Evolutionary conservation across 2,113 vertebrate species (phyloP).

Genomic region (Dolichallabes microphthalmus): DNA sequence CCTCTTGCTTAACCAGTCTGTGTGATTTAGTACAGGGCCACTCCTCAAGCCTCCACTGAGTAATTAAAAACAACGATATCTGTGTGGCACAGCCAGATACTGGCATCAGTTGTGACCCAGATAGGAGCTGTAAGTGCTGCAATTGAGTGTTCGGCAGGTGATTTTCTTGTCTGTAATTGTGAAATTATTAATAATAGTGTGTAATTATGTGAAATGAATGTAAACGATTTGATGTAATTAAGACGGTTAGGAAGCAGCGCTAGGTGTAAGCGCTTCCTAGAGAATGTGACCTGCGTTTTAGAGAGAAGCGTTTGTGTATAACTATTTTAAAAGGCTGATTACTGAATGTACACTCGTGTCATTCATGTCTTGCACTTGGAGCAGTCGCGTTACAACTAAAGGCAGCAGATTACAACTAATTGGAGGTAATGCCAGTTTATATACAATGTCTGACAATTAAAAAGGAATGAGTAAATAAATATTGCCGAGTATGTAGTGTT

Average conservation of each 20-base stretch:
- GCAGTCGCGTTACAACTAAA: background rate
- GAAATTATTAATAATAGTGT: slow-evolving; percentile 78
- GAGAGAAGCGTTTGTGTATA: slow-evolving; percentile 36
- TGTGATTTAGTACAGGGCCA: slow-evolving; percentile 30
- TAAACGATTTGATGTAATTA: slow-evolving; percentile 56
- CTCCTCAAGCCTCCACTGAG: slow-evolving; percentile 31
- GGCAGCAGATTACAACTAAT: background rate
- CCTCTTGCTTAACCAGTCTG: slow-evolving; percentile 18
- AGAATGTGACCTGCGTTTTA: slow-evolving; percentile 59
- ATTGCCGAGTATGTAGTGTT: background rate
- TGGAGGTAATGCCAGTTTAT: background rate
- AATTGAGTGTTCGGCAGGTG: slow-evolving; percentile 64
- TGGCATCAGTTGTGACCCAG: slow-evolving; percentile 19
- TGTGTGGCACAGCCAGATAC: slow-evolving; percentile 30
- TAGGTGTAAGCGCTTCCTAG: slow-evolving; percentile 32
- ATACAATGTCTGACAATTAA: background rate
- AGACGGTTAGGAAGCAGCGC: slow-evolving; percentile 67
- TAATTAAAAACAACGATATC: slow-evolving; percentile 60
- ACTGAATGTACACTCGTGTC: background rate
- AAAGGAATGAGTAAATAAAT: background rate
- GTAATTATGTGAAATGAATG: slow-evolving; percentile 77
- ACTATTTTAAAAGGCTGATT: slow-evolving; percentile 22
- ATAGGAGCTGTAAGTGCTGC: slow-evolving; percentile 40
- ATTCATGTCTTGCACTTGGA: background rate
- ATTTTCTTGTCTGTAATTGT: slow-evolving; percentile 76